A percentile compares a stretch with the other conserved stretches of the same genome.
Evolutionary conservation across 2,797 vertebrate genomes (phyloP).

Genomic region (Sebastes alutus): DNA sequence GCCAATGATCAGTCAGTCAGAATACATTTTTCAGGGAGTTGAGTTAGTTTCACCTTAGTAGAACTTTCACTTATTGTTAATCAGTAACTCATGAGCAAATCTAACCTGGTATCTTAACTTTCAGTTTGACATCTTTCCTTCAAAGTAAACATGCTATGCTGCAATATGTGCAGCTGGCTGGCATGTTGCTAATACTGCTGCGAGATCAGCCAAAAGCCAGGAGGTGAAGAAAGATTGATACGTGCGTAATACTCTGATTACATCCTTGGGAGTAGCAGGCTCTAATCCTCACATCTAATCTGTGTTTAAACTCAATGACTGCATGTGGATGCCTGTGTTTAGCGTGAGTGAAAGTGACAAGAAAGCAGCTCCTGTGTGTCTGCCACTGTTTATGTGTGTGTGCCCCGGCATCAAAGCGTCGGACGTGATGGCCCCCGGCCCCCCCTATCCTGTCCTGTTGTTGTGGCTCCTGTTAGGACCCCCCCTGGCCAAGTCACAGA

Average conservation of each 20-base stretch:
- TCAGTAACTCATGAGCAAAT: not conserved
- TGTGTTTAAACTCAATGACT: slow-evolving; percentile 5
- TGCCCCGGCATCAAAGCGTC: slow-evolving; percentile 66
- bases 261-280: slow-evolving; percentile 20
- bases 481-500: slow-evolving; percentile 77
- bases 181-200: not conserved
- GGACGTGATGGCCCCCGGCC: slow-evolving; percentile 49
- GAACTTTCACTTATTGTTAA: not conserved
- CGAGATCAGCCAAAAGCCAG: slow-evolving; percentile 22
- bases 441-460: slow-evolving; percentile 47
- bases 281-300: slow-evolving; percentile 42
- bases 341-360: slow-evolving; percentile 50
- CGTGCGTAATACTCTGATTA: slow-evolving; percentile 27
- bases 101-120: not conserved
- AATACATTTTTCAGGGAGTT: not conserved
- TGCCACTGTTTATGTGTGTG: slow-evolving; percentile 49
- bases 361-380: slow-evolving; percentile 39
- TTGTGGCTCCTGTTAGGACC: slow-evolving; percentile 73
- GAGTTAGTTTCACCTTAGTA: not conserved
- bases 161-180: not conserved
- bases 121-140: not conserved
- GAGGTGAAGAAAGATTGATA: slow-evolving; percentile 38
- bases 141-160: not conserved
- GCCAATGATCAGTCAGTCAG: not conserved
- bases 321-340: slow-evolving; percentile 13